These are phyloP conservation scores for Holotrichia oblita DNA, from an alignment of 1,140 invertebrate species.

Conservation along the genomic window DNA sequence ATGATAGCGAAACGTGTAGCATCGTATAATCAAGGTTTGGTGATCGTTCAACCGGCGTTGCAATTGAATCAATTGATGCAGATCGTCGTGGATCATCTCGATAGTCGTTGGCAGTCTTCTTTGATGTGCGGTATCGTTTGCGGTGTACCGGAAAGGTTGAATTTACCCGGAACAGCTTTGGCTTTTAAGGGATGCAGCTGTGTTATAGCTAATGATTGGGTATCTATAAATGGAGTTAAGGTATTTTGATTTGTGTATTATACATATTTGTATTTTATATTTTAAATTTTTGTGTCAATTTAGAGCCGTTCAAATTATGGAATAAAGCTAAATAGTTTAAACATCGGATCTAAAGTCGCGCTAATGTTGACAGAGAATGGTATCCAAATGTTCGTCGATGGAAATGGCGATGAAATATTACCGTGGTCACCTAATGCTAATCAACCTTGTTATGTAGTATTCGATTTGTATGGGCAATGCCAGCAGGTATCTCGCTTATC, in stretches of 20 bases:
- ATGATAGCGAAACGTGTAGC: constrained; percentile 71
- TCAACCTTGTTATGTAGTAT: constrained; percentile 71
- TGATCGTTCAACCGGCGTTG: constrained; percentile 64
- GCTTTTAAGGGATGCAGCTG: constrained; percentile 79
- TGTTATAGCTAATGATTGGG: constrained; percentile 79
- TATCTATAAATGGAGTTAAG: constrained; percentile 83
- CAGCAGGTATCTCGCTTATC: constrained; percentile 69
- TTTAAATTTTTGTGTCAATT: constrained; percentile 40
- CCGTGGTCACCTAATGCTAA: constrained; percentile 64
- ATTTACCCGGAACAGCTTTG: constrained; percentile 76
- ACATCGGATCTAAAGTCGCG: constrained; percentile 71
- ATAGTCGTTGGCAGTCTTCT: constrained; percentile 82
- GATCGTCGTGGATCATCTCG: constrained; percentile 78
- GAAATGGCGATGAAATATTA: constrained; percentile 70
- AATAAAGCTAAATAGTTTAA: constrained; percentile 72
- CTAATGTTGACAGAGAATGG: constrained; percentile 71
- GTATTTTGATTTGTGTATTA: constrained; percentile 55
- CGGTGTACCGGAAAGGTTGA: constrained; percentile 72
- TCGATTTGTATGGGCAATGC: constrained; percentile 88
- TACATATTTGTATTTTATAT: background rate
- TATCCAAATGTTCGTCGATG: constrained; percentile 75
- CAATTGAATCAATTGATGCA: constrained; percentile 62
- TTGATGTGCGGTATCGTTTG: constrained; percentile 79
- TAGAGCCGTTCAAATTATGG: constrained; percentile 76
- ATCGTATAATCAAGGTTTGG: constrained; percentile 81